Evolutionary conservation across 2,888 invertebrate genomes (phyloP).

Genomic region (Hedya salicella): DNA sequence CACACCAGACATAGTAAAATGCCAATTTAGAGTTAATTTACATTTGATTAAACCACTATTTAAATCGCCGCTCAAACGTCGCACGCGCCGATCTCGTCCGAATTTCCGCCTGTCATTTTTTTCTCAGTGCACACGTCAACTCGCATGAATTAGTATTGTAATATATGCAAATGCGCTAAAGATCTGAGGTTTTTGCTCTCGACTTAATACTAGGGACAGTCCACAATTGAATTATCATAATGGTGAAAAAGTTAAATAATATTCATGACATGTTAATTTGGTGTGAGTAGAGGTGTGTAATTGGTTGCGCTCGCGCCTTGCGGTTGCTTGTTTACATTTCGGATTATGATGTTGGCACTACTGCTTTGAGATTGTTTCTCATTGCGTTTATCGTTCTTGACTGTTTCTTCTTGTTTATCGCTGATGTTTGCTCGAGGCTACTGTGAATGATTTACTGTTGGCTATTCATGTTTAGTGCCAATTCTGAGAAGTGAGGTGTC

Average conservation of each 20-base stretch:
- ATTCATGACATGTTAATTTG: constrained; percentile 82
- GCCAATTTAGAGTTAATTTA: constrained; percentile 30
- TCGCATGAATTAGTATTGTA: constrained; percentile 71
- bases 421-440: constrained; percentile 10
- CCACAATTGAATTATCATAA: constrained; percentile 68
- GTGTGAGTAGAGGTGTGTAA: constrained; percentile 73
- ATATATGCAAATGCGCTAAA: constrained; percentile 77
- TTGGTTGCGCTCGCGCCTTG: constrained; percentile 59
- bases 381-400: not conserved
- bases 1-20: constrained; percentile 5
- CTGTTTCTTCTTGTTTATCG: constrained; percentile 46
- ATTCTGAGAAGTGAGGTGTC: constrained; percentile 31
- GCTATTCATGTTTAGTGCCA: constrained; percentile 26
- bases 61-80: constrained; percentile 44
- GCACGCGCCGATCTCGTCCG: constrained; percentile 48
- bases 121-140: constrained; percentile 55
- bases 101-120: constrained; percentile 63
- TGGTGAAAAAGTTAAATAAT: constrained; percentile 79
- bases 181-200: constrained; percentile 71
- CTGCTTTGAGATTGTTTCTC: constrained; percentile 40
- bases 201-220: constrained; percentile 74
- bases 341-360: constrained; percentile 45
- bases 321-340: constrained; percentile 50
- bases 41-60: constrained; percentile 32
- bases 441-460: constrained; percentile 36